Conservation (phyloP, 2,797 vertebrate genomes). For the Tadarida brasiliensis region DNA sequence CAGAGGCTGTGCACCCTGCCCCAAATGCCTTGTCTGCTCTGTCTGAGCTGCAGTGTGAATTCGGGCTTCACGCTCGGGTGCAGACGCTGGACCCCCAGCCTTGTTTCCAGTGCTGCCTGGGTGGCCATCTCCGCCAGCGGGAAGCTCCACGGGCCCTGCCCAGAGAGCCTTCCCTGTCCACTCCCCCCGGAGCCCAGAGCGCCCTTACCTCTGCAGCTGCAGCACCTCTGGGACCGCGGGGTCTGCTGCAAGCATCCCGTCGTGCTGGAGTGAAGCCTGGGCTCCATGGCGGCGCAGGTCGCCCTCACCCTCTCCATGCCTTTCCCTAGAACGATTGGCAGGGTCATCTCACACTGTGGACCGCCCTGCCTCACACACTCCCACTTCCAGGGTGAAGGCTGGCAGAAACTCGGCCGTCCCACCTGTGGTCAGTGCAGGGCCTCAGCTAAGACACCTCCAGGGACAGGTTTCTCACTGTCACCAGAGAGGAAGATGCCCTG, state of each 20-base stretch:
- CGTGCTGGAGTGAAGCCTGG: not conserved
- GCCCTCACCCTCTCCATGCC: not conserved
- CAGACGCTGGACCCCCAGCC: not conserved
- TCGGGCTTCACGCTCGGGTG: not conserved
- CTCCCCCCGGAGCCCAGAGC: fast-evolving
- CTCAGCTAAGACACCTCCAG: not conserved
- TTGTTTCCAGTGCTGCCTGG: not conserved
- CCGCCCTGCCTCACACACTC: not conserved
- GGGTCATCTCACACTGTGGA: not conserved
- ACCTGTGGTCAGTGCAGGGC: not conserved
- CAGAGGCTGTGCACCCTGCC: fast-evolving
- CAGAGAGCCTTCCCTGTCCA: too few relatives aligned
- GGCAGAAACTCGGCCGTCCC: not conserved
- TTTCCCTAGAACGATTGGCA: not conserved
- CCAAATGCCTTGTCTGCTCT: not conserved
- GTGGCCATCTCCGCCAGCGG: fast-evolving
- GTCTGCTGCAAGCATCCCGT: fast-evolving
- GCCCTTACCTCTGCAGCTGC: not conserved
- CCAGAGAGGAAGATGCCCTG: not conserved
- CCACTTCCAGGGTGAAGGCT: not conserved
- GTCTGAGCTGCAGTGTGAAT: not conserved
- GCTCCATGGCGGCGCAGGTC: too few relatives aligned
- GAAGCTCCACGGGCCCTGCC: not conserved
- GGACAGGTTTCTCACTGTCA: not conserved
- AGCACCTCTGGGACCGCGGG: too few relatives aligned